These are phyloP conservation scores for Lepidochrysops patricia DNA, from an alignment of 2,888 invertebrate species.

Conservation along the genomic window DNA sequence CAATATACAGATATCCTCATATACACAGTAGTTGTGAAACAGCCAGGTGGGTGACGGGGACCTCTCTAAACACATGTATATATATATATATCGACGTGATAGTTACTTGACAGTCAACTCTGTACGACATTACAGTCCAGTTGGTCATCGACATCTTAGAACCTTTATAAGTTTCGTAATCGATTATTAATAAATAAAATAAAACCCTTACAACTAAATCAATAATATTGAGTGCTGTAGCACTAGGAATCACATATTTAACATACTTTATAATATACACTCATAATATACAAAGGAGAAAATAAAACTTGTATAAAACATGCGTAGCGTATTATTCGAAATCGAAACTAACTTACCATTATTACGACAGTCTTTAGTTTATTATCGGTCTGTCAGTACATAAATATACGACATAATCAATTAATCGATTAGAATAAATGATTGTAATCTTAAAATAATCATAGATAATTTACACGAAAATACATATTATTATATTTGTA, in stretches of 20 bases:
- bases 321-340: conserved; percentile 4
- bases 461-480: background rate
- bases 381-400: background rate
- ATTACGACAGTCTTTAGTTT: background rate
- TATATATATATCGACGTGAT: background rate
- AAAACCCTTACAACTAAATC: conserved; percentile 13
- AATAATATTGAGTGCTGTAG: background rate
- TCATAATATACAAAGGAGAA: conserved; percentile 9
- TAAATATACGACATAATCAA: background rate
- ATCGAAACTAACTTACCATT: background rate
- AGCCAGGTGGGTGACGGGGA: conserved; percentile 3
- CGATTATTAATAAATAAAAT: conserved; percentile 6
- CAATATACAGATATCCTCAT: background rate
- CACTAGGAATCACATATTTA: conserved; percentile 1
- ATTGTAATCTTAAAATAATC: background rate
- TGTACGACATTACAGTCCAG: too few relatives aligned
- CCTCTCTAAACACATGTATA: background rate
- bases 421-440: background rate
- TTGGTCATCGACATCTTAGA: too few relatives aligned
- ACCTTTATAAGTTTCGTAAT: background rate
- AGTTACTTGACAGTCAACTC: conserved; percentile 8
- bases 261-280: background rate
- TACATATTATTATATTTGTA: background rate
- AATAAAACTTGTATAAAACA: background rate
- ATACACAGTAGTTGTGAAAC: background rate